Evolutionary conservation across 2,113 vertebrate genomes (phyloP).

Genomic region (Tiliqua scincoides): DNA sequence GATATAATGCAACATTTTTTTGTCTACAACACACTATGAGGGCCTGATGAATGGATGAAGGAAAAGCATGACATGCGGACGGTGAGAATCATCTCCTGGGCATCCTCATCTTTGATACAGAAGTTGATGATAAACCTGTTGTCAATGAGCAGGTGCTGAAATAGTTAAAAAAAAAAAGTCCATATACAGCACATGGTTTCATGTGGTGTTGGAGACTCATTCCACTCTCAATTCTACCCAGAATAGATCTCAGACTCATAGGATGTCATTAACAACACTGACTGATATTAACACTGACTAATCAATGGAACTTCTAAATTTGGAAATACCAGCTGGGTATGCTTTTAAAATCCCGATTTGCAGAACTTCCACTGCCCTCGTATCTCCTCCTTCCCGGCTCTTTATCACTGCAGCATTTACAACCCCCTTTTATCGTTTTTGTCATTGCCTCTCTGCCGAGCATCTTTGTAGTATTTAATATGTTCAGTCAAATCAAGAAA

Average conservation of each 20-base stretch:
- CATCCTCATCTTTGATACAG: not conserved
- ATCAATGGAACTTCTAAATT: constrained; percentile 18
- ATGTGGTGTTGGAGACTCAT: not conserved
- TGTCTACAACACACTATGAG: not conserved
- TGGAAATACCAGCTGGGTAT: constrained; percentile 9
- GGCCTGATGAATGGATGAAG: not conserved
- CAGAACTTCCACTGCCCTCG: not conserved
- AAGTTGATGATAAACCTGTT: not conserved
- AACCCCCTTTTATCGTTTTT: constrained; percentile 15
- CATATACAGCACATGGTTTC: not conserved
- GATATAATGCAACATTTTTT: not conserved
- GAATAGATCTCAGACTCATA: constrained; percentile 19
- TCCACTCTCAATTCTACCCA: not conserved
- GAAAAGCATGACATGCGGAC: not conserved
- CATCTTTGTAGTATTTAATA: constrained; percentile 48
- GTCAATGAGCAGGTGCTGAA: constrained; percentile 18
- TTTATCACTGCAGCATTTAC: not conserved
- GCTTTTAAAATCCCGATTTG: constrained; percentile 1
- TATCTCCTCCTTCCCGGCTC: constrained; percentile 8
- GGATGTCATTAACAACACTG: constrained; percentile 11
- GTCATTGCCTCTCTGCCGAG: constrained; percentile 20
- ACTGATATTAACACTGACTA: constrained; percentile 39
- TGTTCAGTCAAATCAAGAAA: constrained; percentile 42
- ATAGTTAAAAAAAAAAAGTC: constrained; percentile 2
- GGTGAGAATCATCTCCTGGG: not conserved